These are phyloP conservation scores for Sebastes alutus DNA, from an alignment of 2,797 vertebrate species.

Conservation along the genomic window DNA sequence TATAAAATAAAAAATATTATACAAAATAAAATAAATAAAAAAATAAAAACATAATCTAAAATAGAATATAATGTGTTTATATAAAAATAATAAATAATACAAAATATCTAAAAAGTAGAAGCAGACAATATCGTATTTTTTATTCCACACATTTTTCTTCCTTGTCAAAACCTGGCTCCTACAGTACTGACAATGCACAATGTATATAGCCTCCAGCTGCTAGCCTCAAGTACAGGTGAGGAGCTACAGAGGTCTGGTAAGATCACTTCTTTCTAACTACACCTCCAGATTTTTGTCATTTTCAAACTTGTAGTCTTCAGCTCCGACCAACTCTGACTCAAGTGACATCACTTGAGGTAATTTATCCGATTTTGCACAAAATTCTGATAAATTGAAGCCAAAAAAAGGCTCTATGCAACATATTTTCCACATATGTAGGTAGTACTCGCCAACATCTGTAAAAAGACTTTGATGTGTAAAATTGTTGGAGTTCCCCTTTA, in stretches of 20 bases:
- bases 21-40: too few species aligned
- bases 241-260: not conserved
- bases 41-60: not conserved
- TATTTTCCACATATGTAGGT: not conserved
- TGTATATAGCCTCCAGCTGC: not conserved
- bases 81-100: too few species aligned
- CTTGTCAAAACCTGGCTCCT: not conserved
- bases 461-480: not conserved
- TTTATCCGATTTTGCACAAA: not conserved
- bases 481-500: not conserved
- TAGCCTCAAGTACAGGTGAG: not conserved
- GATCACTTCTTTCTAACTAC: not conserved
- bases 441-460: not conserved
- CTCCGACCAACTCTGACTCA: not conserved
- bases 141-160: not conserved
- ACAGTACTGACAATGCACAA: slow-evolving; percentile 6
- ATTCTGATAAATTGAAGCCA: not conserved
- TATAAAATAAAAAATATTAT: too few species aligned
- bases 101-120: too few species aligned
- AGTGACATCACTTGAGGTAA: not conserved
- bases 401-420: not conserved
- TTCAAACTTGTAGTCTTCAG: not conserved
- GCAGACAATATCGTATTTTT: not conserved
- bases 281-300: not conserved
- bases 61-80: not conserved